phyloP scores from a whole-genome alignment of 2,113 vertebrate species.

The Ranitomeya variabilis region DNA sequence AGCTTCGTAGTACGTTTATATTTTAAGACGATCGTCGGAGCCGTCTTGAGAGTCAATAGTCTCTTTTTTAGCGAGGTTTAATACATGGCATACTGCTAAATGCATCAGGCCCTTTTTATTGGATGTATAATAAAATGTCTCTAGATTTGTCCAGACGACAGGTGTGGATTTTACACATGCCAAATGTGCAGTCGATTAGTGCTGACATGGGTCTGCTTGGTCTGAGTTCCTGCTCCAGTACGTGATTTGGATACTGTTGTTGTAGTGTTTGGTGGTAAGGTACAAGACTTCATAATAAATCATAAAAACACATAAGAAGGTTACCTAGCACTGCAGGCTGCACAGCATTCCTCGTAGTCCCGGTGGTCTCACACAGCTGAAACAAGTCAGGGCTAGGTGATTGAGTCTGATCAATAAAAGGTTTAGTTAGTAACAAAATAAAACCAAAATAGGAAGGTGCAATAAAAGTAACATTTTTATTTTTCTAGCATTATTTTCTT shows the following conservation, averaged over 20 bases:
- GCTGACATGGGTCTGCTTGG: constrained; percentile 54
- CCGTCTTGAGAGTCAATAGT: constrained; percentile 24
- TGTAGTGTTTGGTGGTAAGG: constrained; percentile 52
- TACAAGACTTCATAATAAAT: constrained; percentile 55
- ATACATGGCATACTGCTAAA: constrained; percentile 49
- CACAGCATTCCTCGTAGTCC: constrained; percentile 40
- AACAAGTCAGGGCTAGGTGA: constrained; percentile 32
- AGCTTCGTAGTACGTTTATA: constrained; percentile 26
- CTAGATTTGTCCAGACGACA: constrained; percentile 59
- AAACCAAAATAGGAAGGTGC: background rate
- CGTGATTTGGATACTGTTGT: constrained; percentile 55
- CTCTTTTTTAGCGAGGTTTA: constrained; percentile 19
- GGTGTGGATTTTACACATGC: constrained; percentile 57
- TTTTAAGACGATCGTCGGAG: constrained; percentile 32
- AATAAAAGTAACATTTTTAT: background rate
- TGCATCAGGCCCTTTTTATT: constrained; percentile 56
- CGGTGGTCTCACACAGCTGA: constrained; percentile 55
- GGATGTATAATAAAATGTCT: constrained; percentile 59
- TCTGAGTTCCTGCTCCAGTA: constrained; percentile 52
- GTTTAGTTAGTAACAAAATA: constrained; percentile 8
- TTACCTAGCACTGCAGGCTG: constrained; percentile 25
- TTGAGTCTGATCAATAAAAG: constrained; percentile 23
- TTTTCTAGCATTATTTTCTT: background rate
- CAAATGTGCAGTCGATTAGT: constrained; percentile 58
- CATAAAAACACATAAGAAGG: constrained; percentile 46